A percentile compares a stretch with the other conserved stretches of the same genome.
phyloP scores from a whole-genome alignment of 2,797 vertebrate species.

The Characodon lateralis region DNA sequence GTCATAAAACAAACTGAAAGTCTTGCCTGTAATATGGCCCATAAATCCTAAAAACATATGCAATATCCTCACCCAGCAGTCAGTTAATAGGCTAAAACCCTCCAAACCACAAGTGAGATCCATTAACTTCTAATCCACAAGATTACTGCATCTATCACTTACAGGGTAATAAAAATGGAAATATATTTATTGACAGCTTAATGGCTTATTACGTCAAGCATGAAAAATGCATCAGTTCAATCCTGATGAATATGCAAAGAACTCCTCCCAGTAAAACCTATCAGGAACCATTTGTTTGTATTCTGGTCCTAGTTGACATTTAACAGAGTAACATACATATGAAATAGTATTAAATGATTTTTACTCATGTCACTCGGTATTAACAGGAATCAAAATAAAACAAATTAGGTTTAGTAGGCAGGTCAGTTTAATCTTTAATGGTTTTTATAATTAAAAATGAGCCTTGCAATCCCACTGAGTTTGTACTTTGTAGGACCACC shows the following conservation, averaged over 20 bases:
- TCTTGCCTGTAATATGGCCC: slow-evolving; percentile 3
- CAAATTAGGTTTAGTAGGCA: not conserved
- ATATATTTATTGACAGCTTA: slow-evolving; percentile 38
- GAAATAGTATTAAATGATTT: not conserved
- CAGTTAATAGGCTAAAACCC: slow-evolving; percentile 32
- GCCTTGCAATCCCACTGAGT: not conserved
- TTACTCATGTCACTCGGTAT: not conserved
- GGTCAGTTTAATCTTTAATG: not conserved
- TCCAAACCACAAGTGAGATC: slow-evolving; percentile 35
- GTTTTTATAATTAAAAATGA: not conserved
- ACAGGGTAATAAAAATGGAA: slow-evolving; percentile 25
- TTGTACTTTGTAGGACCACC: not conserved
- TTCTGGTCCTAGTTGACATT: slow-evolving; percentile 3
- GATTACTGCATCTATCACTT: slow-evolving; percentile 30
- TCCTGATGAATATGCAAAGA: slow-evolving; percentile 3
- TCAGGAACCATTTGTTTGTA: not conserved
- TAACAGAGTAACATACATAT: not conserved
- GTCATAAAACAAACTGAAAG: slow-evolving; percentile 22
- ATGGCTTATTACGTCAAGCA: slow-evolving; percentile 16
- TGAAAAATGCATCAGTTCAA: not conserved
- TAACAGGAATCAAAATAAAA: not conserved
- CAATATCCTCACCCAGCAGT: slow-evolving; percentile 3
- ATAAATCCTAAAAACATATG: slow-evolving; percentile 27
- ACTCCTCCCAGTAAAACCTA: not conserved
- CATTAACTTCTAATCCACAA: slow-evolving; percentile 40